Percentiles rank a stretch among this genome's conserved stretches.
These are phyloP conservation scores for Catocala sponsa DNA, from an alignment of 2,888 invertebrate species.

Conservation along the genomic window DNA sequence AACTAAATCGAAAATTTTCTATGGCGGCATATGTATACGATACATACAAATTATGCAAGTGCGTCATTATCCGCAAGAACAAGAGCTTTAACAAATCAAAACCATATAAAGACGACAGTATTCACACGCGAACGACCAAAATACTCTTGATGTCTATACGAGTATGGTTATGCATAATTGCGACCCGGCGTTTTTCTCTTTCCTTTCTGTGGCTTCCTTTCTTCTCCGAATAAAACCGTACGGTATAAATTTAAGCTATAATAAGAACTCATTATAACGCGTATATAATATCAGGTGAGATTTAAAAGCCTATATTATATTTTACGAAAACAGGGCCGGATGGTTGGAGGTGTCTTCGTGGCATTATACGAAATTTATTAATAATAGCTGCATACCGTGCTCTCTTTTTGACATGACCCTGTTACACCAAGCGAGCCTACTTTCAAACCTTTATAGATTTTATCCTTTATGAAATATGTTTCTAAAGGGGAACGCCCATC, in stretches of 20 bases:
- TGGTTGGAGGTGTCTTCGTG: background rate
- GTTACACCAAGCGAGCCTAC: constrained; percentile 5
- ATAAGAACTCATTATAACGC: constrained; percentile 3
- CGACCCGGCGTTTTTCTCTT: background rate
- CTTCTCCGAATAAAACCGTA: background rate
- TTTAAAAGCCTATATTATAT: constrained; percentile 2
- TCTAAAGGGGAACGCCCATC: too few species aligned
- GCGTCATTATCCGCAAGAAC: too few species aligned
- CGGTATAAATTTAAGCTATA: background rate
- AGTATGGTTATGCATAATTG: constrained; percentile 3
- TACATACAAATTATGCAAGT: too few species aligned
- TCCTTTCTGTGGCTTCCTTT: background rate
- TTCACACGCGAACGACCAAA: too few species aligned
- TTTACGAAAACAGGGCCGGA: constrained; percentile 3
- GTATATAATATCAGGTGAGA: constrained; percentile 4
- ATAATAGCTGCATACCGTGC: constrained; percentile 7
- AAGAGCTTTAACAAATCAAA: background rate
- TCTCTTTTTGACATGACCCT: constrained; percentile 10
- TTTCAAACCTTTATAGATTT: constrained; percentile 3
- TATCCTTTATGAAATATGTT: background rate
- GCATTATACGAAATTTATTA: constrained; percentile 12
- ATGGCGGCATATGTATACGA: too few species aligned
- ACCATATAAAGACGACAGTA: background rate
- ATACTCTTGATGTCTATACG: background rate
- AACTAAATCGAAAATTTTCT: too few species aligned